A percentile compares a stretch with the other conserved stretches of the same genome.
Evolutionary conservation across 1,140 invertebrate species (phyloP).

Genomic region (Drosophila repletoides): DNA sequence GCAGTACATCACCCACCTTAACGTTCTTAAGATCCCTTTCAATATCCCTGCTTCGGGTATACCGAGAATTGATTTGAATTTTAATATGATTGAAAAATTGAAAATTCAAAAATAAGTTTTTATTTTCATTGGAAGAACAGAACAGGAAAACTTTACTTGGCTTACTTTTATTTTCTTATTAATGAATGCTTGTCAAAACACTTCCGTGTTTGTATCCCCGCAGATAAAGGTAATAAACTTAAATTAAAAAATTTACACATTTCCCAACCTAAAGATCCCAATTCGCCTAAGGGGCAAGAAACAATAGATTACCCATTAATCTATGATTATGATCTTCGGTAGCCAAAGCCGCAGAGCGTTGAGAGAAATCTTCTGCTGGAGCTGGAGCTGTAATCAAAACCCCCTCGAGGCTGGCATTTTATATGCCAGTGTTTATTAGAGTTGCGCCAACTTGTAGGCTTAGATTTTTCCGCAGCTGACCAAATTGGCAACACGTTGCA

Average conservation of each 20-base stretch:
- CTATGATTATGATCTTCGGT: constrained; percentile 25
- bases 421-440: constrained; percentile 52
- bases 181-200: neutral
- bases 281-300: constrained; percentile 4
- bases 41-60: no score
- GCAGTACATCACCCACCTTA: no score
- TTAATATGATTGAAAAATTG: no score
- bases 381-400: constrained; percentile 40
- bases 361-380: constrained; percentile 23
- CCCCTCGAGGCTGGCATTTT: constrained; percentile 43
- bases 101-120: no score
- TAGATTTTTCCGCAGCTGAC: constrained; percentile 4
- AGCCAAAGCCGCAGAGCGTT: constrained; percentile 12
- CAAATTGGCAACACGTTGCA: constrained; percentile 44
- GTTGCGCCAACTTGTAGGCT: constrained; percentile 6
- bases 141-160: neutral
- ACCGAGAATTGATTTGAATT: no score
- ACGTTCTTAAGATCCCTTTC: no score
- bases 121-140: no score
- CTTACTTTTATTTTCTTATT: no score
- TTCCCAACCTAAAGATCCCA: neutral
- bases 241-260: constrained; percentile 63
- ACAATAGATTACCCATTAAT: constrained; percentile 34
- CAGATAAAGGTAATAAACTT: constrained; percentile 22
- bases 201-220: neutral